A percentile compares a stretch with the other conserved stretches of the same genome.
phyloP scores from a whole-genome alignment of 2,797 vertebrate genomes.

The Myotis findleyi region DNA sequence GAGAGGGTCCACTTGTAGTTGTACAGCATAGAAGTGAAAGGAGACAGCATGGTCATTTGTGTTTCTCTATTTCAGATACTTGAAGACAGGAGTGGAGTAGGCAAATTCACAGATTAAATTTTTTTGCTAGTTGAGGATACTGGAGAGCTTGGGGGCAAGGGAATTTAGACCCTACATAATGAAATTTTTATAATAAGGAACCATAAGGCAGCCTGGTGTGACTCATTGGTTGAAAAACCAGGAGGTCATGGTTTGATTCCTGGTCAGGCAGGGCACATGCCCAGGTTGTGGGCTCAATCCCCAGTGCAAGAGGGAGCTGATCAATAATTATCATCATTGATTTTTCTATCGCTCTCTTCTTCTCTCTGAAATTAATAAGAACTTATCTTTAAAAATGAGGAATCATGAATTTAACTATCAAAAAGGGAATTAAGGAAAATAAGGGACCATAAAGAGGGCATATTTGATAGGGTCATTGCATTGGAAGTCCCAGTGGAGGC shows the following conservation, averaged over 20 bases:
- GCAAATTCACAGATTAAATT: not conserved
- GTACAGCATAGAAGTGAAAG: not conserved
- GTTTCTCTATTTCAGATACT: constrained; percentile 5
- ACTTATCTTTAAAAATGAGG: not conserved
- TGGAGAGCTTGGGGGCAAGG: not conserved
- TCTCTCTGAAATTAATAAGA: too few species aligned
- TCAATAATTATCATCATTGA: too few species aligned
- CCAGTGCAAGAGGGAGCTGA: too few species aligned
- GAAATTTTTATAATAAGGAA: not conserved
- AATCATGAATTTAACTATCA: constrained; percentile 2
- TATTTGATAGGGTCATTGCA: not conserved
- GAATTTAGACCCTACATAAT: constrained; percentile 27
- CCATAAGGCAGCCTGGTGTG: too few species aligned
- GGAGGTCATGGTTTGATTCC: too few species aligned
- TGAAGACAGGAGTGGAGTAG: not conserved
- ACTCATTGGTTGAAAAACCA: too few species aligned
- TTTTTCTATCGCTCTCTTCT: too few species aligned
- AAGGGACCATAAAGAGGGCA: not conserved
- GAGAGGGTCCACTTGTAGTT: constrained; percentile 5
- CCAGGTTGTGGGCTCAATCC: too few species aligned
- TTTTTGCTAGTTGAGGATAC: not conserved
- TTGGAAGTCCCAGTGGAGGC: not conserved
- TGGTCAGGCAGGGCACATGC: too few species aligned
- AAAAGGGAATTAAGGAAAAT: not conserved
- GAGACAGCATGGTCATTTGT: not conserved